Conservation (phyloP, 2,888 invertebrate species). For the Hymenopus coronatus region DNA sequence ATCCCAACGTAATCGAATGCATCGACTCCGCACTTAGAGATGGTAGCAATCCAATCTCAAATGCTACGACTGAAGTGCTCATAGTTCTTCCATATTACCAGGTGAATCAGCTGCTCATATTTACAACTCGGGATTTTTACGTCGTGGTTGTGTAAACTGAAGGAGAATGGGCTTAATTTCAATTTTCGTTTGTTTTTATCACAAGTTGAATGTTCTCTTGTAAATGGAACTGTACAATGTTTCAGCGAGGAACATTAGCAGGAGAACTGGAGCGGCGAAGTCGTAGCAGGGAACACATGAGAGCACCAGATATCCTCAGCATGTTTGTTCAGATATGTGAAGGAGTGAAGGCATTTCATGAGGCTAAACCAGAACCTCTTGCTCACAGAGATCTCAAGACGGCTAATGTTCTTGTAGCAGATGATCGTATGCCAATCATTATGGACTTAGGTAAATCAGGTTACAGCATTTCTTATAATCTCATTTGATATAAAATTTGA, state of each 20-base stretch:
- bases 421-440: conserved; percentile 68
- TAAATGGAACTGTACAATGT: conserved; percentile 17
- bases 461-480: neutral
- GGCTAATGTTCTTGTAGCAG: conserved; percentile 74
- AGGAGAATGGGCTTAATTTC: neutral
- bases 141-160: too few relatives aligned
- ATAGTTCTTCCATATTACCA: conserved; percentile 73
- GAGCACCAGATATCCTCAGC: conserved; percentile 62
- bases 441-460: conserved; percentile 69
- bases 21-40: conserved; percentile 65
- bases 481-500: too few relatives aligned
- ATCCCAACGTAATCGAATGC: conserved; percentile 70
- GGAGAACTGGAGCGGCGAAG: conserved; percentile 63
- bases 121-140: too few relatives aligned
- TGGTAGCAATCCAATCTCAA: conserved; percentile 60
- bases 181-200: conserved; percentile 5
- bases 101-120: conserved; percentile 44
- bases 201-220: neutral
- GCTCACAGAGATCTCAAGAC: conserved; percentile 86
- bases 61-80: conserved; percentile 67
- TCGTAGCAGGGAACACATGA: conserved; percentile 58
- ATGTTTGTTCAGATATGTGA: conserved; percentile 72
- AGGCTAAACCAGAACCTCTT: conserved; percentile 66
- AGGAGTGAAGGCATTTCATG: conserved; percentile 71
- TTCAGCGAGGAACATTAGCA: conserved; percentile 68